These are phyloP conservation scores for Spheniscus mendiculus DNA, from an alignment of 2,113 vertebrate species.

Conservation along the genomic window DNA sequence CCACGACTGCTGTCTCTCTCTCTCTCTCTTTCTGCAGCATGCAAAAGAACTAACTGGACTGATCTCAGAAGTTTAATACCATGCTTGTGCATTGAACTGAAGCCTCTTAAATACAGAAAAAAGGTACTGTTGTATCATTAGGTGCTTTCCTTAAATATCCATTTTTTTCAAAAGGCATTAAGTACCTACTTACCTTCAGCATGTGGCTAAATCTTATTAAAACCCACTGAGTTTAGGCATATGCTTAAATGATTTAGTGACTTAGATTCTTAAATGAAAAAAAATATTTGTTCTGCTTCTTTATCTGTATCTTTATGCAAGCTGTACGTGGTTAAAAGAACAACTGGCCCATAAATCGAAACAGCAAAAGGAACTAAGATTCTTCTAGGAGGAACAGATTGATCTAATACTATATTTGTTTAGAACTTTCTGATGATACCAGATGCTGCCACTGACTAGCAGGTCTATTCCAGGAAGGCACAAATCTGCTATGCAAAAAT, in stretches of 20 bases:
- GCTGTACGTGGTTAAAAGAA: not conserved
- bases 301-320: not conserved
- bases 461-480: not conserved
- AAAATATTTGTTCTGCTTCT: not conserved
- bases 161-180: not conserved
- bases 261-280: not conserved
- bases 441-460: not conserved
- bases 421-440: not conserved
- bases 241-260: not conserved
- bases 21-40: not conserved
- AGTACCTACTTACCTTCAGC: not conserved
- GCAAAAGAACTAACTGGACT: not conserved
- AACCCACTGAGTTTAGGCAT: not conserved
- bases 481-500: not conserved
- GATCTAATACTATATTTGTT: not conserved
- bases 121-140: not conserved
- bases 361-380: not conserved
- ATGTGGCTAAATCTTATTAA: not conserved
- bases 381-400: not conserved
- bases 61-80: not conserved
- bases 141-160: not conserved
- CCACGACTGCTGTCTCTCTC: accelerated
- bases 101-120: not conserved
- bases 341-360: not conserved
- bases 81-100: not conserved